Percentiles rank a stretch among this genome's conserved stretches.
These are phyloP conservation scores for Vidua macroura DNA, from an alignment of 2,113 vertebrate species.

Conservation along the genomic window DNA sequence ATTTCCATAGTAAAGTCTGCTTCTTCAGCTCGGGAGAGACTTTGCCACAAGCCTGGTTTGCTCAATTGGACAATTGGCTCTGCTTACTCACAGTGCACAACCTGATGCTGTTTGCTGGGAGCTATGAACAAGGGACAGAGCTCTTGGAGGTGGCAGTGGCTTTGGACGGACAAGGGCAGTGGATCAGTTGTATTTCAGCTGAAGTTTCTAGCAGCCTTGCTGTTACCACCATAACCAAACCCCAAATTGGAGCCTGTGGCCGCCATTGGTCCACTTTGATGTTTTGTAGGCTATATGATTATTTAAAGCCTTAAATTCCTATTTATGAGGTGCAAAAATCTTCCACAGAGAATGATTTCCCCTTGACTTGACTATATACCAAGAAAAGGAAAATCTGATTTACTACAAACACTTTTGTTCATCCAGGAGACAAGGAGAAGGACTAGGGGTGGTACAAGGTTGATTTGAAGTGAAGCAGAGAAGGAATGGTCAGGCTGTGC, in stretches of 20 bases:
- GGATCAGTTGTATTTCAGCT: neutral
- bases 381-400: neutral
- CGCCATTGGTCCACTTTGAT: accelerated
- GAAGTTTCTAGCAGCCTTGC: neutral
- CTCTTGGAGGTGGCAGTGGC: neutral
- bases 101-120: neutral
- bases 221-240: neutral
- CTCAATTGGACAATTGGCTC: neutral
- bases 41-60: neutral
- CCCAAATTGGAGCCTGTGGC: neutral
- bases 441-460: neutral
- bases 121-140: neutral
- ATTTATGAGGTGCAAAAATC: neutral
- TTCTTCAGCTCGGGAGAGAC: neutral
- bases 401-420: neutral
- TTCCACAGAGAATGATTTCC: neutral
- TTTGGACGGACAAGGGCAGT: neutral
- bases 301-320: neutral
- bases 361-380: neutral
- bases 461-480: neutral
- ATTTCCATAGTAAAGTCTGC: constrained; percentile 25
- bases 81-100: accelerated
- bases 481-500: neutral
- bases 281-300: neutral
- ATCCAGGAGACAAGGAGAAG: neutral